Conservation (phyloP, 2,888 invertebrate genomes). For the Ophion obscuratus region DNA sequence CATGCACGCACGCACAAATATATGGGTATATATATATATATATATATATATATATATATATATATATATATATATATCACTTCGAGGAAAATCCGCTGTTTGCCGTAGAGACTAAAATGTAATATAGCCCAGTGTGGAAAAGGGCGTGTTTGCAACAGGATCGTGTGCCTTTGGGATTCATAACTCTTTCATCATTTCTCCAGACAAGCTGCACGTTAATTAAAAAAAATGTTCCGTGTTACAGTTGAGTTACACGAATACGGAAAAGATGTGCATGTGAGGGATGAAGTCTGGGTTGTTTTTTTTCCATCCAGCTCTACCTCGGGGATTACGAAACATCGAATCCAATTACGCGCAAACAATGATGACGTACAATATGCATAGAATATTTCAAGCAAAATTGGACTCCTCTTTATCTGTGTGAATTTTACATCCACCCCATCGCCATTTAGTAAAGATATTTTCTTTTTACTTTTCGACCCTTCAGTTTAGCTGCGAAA, state of each 20-base stretch:
- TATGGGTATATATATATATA: constrained; percentile 39
- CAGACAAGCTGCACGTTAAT: constrained; percentile 52
- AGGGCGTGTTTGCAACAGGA: constrained; percentile 44
- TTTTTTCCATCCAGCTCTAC: neutral
- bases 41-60: constrained; percentile 44
- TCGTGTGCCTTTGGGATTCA: constrained; percentile 68
- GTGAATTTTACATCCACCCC: neutral
- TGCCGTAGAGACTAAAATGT: constrained; percentile 66
- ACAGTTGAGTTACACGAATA: neutral
- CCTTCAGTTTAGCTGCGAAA: neutral
- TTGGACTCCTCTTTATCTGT: neutral
- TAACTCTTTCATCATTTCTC: constrained; percentile 61
- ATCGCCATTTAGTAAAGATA: neutral
- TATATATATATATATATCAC: constrained; percentile 44
- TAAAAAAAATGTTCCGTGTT: constrained; percentile 44
- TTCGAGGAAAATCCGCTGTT: constrained; percentile 57
- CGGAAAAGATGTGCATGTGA: neutral
- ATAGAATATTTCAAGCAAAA: neutral
- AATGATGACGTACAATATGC: neutral
- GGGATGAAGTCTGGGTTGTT: constrained; percentile 6
- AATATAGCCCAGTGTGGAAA: constrained; percentile 57
- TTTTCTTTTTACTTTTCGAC: neutral
- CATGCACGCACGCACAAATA: neutral
- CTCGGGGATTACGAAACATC: constrained; percentile 11
- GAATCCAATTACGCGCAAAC: constrained; percentile 31